phyloP scores from a whole-genome alignment of 2,888 invertebrate genomes.

The Escarpia spicata region DNA sequence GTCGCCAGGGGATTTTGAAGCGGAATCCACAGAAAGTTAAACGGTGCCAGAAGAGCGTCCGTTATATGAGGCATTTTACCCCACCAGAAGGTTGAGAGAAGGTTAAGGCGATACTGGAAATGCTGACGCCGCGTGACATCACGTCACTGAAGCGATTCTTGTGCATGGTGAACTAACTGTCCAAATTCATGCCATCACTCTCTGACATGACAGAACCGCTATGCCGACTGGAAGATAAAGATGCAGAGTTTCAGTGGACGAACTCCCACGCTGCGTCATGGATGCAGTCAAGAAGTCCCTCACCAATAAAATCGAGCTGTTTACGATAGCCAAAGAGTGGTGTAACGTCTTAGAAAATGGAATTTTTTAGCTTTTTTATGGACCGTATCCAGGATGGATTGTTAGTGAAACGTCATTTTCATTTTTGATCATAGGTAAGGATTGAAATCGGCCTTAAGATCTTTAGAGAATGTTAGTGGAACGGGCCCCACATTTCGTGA shows the following conservation, averaged over 20 bases:
- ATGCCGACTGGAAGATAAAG: too few species aligned
- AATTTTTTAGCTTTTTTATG: too few species aligned
- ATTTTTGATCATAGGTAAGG: too few species aligned
- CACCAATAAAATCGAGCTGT: too few species aligned
- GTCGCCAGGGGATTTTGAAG: background rate
- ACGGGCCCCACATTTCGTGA: too few species aligned
- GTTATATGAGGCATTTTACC: background rate
- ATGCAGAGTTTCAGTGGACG: background rate
- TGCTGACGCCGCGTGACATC: background rate
- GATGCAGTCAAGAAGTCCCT: background rate
- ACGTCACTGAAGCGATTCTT: background rate
- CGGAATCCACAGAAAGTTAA: background rate
- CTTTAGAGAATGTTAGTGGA: too few species aligned
- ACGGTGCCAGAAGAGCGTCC: background rate
- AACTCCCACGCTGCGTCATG: background rate
- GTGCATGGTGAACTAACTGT: background rate
- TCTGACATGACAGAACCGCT: too few species aligned
- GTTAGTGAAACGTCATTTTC: too few species aligned
- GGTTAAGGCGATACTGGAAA: background rate
- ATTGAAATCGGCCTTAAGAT: too few species aligned
- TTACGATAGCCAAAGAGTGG: too few species aligned
- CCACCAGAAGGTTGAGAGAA: background rate
- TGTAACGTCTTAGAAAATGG: too few species aligned
- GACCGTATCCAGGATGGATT: too few species aligned
- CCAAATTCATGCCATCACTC: background rate